Conservation (phyloP, 2,113 vertebrate genomes). For the Tragelaphus scriptus region DNA sequence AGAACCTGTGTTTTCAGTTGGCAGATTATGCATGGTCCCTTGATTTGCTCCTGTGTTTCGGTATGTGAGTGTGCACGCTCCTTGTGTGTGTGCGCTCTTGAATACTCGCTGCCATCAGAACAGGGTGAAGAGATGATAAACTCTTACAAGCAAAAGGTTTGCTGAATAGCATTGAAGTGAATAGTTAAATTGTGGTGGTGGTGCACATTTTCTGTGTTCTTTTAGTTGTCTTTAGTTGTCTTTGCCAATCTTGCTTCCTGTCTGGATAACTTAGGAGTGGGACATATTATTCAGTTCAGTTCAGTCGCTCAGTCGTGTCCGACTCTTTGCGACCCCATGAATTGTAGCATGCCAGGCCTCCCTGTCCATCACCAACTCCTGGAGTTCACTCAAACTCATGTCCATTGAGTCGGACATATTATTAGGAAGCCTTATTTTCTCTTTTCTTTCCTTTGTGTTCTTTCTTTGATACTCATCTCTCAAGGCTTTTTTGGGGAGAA, state of each 20-base stretch:
- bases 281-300: neutral
- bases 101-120: neutral
- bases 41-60: neutral
- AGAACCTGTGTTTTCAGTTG: neutral
- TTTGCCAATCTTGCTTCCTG: neutral
- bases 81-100: neutral
- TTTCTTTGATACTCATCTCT: neutral
- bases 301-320: neutral
- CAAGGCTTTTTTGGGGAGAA: neutral
- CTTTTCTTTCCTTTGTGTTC: conserved; percentile 12
- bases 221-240: conserved; percentile 20
- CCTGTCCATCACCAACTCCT: no score
- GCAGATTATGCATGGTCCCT: neutral
- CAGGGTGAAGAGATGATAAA: neutral
- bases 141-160: neutral
- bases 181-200: neutral
- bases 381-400: no score
- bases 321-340: no score
- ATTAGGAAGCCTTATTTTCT: neutral
- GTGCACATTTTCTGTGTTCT: neutral
- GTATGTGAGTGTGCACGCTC: no score
- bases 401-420: neutral
- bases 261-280: neutral
- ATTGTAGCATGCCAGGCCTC: no score
- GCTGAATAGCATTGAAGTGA: neutral